Conservation (phyloP, 2,797 vertebrate species). For the Nothura maculosa region DNA sequence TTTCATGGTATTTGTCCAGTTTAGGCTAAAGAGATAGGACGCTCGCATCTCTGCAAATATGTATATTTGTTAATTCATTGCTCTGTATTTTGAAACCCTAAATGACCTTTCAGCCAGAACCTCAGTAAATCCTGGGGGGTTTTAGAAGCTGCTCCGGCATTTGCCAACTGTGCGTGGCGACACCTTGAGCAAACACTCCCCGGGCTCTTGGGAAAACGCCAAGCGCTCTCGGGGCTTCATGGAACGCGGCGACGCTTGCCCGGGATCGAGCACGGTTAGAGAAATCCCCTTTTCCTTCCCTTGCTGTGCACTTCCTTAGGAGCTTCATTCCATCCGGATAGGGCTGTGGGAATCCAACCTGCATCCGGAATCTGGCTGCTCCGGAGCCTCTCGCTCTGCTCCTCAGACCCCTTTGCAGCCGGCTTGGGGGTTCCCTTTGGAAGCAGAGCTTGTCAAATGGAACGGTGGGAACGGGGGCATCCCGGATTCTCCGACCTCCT, state of each 20-base stretch:
- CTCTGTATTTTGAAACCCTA: not conserved
- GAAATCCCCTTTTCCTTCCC: not conserved
- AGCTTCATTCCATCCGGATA: not conserved
- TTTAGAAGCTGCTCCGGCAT: not conserved
- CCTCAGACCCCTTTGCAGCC: too few relatives aligned
- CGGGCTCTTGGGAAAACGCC: not conserved
- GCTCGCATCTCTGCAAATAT: not conserved
- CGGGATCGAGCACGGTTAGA: not conserved
- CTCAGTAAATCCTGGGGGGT: not conserved
- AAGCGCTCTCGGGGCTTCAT: fast-evolving
- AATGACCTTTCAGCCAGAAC: not conserved
- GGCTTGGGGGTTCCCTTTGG: too few relatives aligned
- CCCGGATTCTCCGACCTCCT: too few relatives aligned
- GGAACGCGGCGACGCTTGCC: not conserved
- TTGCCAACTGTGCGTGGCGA: not conserved
- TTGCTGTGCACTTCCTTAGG: not conserved
- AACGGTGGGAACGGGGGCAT: too few relatives aligned
- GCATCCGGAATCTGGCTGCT: too few relatives aligned
- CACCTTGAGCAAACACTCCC: not conserved
- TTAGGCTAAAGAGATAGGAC: not conserved
- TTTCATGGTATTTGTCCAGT: not conserved
- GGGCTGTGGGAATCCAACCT: too few relatives aligned
- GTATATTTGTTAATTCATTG: not conserved
- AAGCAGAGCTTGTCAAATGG: too few relatives aligned
- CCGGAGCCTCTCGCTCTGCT: too few relatives aligned